Evolutionary conservation across 2,888 invertebrate species (phyloP).

Genomic region (Cheilosia impressa): DNA sequence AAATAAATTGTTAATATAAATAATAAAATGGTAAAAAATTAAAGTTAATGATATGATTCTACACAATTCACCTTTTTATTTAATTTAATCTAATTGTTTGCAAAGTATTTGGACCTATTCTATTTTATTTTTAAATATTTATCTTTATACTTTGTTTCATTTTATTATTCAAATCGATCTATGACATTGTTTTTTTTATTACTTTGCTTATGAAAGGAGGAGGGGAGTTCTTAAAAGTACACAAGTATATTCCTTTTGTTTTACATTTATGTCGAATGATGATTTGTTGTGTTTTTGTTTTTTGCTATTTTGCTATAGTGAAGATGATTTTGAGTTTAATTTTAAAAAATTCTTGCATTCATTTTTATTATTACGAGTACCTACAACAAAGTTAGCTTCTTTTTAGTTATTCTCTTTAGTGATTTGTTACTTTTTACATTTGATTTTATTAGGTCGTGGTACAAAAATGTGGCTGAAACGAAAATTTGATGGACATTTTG

Average conservation of each 20-base stretch:
- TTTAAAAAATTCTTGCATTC: background rate
- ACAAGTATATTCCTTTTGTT: constrained; percentile 33
- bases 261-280: background rate
- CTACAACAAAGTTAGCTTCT: constrained; percentile 6
- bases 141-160: constrained; percentile 6
- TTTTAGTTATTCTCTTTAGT: background rate
- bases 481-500: background rate
- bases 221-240: constrained; percentile 41
- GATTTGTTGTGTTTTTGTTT: constrained; percentile 13
- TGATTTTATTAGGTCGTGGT: background rate
- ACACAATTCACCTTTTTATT: constrained; percentile 66
- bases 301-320: background rate
- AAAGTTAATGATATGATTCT: constrained; percentile 73
- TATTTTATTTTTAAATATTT: constrained; percentile 37
- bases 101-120: constrained; percentile 64
- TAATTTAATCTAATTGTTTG: constrained; percentile 39
- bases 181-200: constrained; percentile 27
- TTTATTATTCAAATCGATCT: constrained; percentile 45
- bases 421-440: constrained; percentile 11
- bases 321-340: background rate
- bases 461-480: background rate
- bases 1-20: constrained; percentile 6
- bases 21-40: constrained; percentile 60
- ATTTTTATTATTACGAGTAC: background rate
- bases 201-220: constrained; percentile 30